Evolutionary conservation across 2,888 invertebrate genomes (phyloP).

Genomic region (Lithophane semibrunnea): DNA sequence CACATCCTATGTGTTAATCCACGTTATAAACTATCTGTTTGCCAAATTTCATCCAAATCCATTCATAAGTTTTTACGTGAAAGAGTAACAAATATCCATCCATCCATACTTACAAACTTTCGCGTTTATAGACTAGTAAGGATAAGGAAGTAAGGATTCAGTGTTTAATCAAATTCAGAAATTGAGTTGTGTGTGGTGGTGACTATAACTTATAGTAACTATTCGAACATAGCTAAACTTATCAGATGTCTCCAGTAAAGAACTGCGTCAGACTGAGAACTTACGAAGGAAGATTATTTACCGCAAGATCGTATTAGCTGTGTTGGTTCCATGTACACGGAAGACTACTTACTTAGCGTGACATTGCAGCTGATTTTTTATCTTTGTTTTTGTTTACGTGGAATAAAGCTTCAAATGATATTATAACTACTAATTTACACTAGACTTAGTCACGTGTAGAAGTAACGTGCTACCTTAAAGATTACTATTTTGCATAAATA

Average conservation of each 20-base stretch:
- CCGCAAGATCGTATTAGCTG: slow-evolving; percentile 8
- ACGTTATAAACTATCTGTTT: too few relatives aligned
- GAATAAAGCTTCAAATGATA: slow-evolving; percentile 20
- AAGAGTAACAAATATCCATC: too few relatives aligned
- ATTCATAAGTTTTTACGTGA: too few relatives aligned
- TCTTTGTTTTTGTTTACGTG: slow-evolving; percentile 41
- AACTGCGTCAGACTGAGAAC: background rate
- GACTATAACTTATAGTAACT: background rate
- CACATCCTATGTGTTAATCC: too few relatives aligned
- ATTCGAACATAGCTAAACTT: background rate
- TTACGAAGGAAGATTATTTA: slow-evolving; percentile 12
- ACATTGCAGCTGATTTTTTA: slow-evolving; percentile 37
- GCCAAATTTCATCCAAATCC: too few relatives aligned
- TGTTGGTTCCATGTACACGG: slow-evolving; percentile 22
- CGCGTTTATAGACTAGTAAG: too few relatives aligned
- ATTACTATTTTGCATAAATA: slow-evolving; percentile 60
- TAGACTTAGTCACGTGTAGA: slow-evolving; percentile 52
- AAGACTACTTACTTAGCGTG: slow-evolving; percentile 40
- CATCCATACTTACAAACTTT: too few relatives aligned
- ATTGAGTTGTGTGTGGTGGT: background rate
- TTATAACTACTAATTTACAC: slow-evolving; percentile 39
- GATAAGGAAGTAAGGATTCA: background rate
- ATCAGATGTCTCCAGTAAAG: background rate
- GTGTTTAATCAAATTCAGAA: background rate
- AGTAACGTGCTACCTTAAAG: slow-evolving; percentile 49